Base-by-base conservation (phyloP, 2,888 invertebrate species). In the Heliconius aoede region DNA sequence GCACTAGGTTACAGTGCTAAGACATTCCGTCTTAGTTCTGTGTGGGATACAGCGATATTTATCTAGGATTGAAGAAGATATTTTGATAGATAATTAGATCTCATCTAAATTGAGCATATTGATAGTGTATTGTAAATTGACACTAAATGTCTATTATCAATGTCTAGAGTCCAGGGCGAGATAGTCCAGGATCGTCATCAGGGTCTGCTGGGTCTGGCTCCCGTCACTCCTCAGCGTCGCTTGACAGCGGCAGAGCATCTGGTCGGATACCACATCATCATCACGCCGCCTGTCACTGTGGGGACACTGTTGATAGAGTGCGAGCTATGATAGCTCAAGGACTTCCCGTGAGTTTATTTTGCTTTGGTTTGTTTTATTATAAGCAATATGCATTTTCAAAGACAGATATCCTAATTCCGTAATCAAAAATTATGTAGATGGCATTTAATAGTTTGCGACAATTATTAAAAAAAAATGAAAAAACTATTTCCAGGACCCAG, bases 221-320 rank as follows among this genome's bases (percentile, higher is more conserved):
- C 26, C 95, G 98, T 65, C 98, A 98, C 90, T 98, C 98, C 80
- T 98, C 98, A 1, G 98, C 98, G 30, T 97, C 97, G 28, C 93
- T 98, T 85, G 98, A 98, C 94, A 98, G 98, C 83, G 98, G 98
- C n/a, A 95, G 98, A 80, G 98, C 98, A 46, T 98, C 98, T 18
- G 97, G 97, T 72, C 97, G 97, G 86, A 95, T 86, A 95, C 96
- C 92, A 94, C 97, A 85, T 93, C 97, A 90, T 80, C 96, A 97
- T 85, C 97, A 97, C 88, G 96, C 97, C 21, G 96, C 97, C 81
- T 97, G 97, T 79, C 96, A 97, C 83, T 97, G 97, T 79, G 96
- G 96, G 0, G 96, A 96, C 84, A 95, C 96, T 75, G 97, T 97
- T 30, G 98, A 98, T 87, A 91, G 97, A 21, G 96, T 96, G 85